Percentiles rank a stretch among this genome's conserved stretches.
Conservation (phyloP, 2,797 vertebrate genomes). For the Rhincodon typus region DNA sequence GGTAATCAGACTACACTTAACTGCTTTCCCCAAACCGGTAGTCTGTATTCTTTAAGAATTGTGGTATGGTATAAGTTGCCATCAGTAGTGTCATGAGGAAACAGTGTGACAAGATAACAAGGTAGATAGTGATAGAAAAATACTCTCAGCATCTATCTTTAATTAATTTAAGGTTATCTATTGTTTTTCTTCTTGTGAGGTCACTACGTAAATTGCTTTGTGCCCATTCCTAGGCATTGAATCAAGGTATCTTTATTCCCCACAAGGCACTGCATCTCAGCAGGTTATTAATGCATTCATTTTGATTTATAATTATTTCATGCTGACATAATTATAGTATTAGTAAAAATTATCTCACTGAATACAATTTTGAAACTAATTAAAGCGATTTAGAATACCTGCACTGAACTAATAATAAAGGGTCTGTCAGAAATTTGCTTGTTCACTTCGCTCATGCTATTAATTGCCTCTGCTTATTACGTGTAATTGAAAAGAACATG, state of each 20-base stretch:
- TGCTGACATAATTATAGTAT: not conserved
- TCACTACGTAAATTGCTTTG: too few relatives aligned
- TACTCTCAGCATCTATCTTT: not conserved
- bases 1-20: not conserved
- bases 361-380: not conserved
- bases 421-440: not conserved
- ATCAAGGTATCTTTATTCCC: not conserved
- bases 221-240: too few relatives aligned
- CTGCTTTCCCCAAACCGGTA: not conserved
- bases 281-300: not conserved
- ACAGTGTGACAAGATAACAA: not conserved
- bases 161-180: too few relatives aligned
- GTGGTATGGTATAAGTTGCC: not conserved
- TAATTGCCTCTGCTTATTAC: not conserved
- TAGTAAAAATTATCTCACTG: not conserved
- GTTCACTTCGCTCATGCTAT: not conserved
- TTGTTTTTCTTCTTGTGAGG: not conserved
- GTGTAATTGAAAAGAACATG: not conserved
- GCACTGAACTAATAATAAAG: not conserved
- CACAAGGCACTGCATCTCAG: not conserved
- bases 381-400: not conserved
- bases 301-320: slow-evolving; percentile 16
- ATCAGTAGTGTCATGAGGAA: not conserved
- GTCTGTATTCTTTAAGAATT: not conserved
- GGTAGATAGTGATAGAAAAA: not conserved